These are phyloP conservation scores for Bungarus multicinctus DNA, from an alignment of 2,113 vertebrate genomes.

Conservation along the genomic window DNA sequence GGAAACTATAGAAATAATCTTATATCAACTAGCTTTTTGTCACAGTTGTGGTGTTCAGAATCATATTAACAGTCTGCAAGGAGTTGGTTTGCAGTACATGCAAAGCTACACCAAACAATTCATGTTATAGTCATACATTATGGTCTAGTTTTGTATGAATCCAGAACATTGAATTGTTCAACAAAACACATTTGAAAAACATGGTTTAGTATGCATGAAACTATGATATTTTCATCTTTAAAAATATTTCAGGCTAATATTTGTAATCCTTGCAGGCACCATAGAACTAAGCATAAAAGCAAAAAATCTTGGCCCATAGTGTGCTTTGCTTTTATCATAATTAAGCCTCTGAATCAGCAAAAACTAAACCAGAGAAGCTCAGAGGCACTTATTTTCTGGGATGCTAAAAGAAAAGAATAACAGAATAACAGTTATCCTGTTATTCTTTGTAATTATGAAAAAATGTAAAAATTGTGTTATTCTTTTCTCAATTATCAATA, in stretches of 20 bases:
- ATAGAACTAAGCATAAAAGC: conserved; percentile 39
- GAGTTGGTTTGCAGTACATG: background rate
- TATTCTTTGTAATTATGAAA: no score
- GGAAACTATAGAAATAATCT: background rate
- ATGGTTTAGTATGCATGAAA: background rate
- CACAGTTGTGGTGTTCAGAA: background rate
- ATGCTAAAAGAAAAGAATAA: conserved; percentile 48
- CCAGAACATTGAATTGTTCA: background rate
- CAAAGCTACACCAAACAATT: background rate
- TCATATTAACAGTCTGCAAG: background rate
- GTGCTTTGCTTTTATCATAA: conserved; percentile 8
- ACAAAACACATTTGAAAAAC: background rate
- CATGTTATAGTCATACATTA: background rate
- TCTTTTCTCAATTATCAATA: conserved; percentile 50
- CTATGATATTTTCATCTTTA: background rate
- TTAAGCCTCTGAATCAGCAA: conserved; percentile 33
- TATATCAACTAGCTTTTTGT: conserved; percentile 1
- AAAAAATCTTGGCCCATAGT: conserved; percentile 42
- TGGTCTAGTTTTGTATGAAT: background rate
- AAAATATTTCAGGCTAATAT: conserved; percentile 17
- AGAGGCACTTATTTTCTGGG: conserved; percentile 46
- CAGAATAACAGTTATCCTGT: no score
- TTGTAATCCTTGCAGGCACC: background rate
- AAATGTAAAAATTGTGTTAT: no score
- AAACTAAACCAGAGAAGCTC: conserved; percentile 38